phyloP scores from a whole-genome alignment of 2,113 vertebrate species.

The Sturnus vulgaris region DNA sequence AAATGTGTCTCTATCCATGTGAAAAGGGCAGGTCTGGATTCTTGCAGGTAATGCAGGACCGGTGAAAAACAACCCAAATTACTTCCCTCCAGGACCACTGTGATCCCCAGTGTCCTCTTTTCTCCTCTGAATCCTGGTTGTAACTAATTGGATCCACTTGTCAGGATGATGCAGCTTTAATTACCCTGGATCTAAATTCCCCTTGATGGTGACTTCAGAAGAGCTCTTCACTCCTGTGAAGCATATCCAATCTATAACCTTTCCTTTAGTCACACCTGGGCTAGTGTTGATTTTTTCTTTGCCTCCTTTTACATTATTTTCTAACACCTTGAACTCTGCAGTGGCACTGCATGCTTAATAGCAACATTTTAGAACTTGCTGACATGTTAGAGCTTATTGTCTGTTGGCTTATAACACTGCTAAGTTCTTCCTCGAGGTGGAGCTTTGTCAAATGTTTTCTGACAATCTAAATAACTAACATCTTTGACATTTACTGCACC shows the following conservation, averaged over 20 bases:
- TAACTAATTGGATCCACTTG: neutral
- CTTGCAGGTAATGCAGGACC: neutral
- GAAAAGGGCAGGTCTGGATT: neutral
- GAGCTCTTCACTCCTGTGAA: neutral
- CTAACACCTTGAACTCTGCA: neutral
- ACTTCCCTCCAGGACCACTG: neutral
- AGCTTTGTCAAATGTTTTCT: slow-evolving; percentile 27
- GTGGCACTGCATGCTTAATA: neutral
- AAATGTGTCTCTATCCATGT: neutral
- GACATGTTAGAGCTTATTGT: neutral
- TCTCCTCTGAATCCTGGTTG: neutral
- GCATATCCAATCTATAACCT: neutral
- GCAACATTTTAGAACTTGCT: slow-evolving; percentile 6
- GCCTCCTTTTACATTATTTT: neutral
- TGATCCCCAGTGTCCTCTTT: neutral
- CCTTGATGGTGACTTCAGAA: neutral
- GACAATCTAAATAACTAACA: slow-evolving; percentile 39
- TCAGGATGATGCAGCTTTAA: neutral
- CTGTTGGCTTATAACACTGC: neutral
- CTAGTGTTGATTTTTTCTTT: neutral
- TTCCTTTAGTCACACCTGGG: neutral
- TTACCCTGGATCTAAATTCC: neutral
- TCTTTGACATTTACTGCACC: slow-evolving; percentile 36
- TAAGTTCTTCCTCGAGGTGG: neutral
- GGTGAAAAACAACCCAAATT: neutral